phyloP scores from a whole-genome alignment of 2,797 vertebrate genomes.

The Premnoplex brunnescens region DNA sequence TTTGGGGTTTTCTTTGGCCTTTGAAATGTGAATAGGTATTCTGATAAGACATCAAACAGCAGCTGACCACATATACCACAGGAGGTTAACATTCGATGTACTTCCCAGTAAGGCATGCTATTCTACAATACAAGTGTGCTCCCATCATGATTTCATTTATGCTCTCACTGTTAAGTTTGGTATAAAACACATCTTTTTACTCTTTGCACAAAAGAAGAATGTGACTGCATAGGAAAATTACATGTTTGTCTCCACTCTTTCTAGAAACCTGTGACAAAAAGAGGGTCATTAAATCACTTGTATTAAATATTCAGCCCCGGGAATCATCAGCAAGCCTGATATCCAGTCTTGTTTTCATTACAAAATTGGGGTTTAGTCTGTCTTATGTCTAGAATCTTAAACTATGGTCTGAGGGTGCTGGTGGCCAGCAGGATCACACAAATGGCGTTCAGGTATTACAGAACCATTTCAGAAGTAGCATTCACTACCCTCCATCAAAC shows the following conservation, averaged over 20 bases:
- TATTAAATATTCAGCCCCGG: background rate
- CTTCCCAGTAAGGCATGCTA: background rate
- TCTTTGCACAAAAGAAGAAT: background rate
- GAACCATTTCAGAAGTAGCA: background rate
- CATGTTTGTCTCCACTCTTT: background rate
- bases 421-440: background rate
- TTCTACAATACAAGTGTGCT: background rate
- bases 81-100: background rate
- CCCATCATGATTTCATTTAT: background rate
- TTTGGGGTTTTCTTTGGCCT: slow-evolving; percentile 3
- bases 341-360: background rate
- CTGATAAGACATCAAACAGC: slow-evolving; percentile 10
- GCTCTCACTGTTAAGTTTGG: background rate
- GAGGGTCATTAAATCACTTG: background rate
- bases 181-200: background rate
- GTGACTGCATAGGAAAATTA: background rate
- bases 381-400: background rate
- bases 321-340: background rate
- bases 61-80: slow-evolving; percentile 28
- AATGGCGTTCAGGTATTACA: background rate
- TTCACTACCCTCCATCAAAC: background rate
- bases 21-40: background rate
- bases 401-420: background rate
- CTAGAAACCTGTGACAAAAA: background rate
- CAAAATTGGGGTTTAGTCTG: background rate